Percentiles rank a stretch among this genome's conserved stretches.
These are phyloP conservation scores for Bombylius major DNA, from an alignment of 2,888 invertebrate species.

Conservation along the genomic window DNA sequence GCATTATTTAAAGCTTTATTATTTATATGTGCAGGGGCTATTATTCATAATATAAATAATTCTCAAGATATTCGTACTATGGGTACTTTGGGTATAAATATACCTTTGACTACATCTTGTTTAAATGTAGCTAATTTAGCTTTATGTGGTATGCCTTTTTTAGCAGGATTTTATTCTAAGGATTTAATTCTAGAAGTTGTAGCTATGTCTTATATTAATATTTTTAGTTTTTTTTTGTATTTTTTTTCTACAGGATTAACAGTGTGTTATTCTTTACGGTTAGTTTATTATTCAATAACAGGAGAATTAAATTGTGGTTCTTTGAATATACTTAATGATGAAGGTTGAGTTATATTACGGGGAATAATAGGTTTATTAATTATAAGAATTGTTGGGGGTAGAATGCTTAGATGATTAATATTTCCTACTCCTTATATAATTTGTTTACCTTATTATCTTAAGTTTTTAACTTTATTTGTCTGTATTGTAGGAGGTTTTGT, in stretches of 20 bases:
- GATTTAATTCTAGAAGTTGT: conserved; percentile 49
- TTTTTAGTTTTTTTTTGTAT: conserved; percentile 42
- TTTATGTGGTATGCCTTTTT: conserved; percentile 51
- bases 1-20: conserved; percentile 64
- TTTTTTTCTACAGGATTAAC: conserved; percentile 45
- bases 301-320: conserved; percentile 37
- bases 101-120: conserved; percentile 39
- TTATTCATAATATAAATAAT: conserved; percentile 52
- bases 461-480: conserved; percentile 42
- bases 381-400: conserved; percentile 39
- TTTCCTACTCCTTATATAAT: conserved; percentile 42
- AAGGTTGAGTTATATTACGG: conserved; percentile 39
- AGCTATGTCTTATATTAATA: conserved; percentile 41
- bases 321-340: conserved; percentile 41
- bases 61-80: conserved; percentile 56
- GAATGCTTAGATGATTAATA: conserved; percentile 43
- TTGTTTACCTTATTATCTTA: conserved; percentile 41
- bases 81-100: conserved; percentile 38
- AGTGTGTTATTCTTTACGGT: conserved; percentile 43
- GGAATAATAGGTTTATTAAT: conserved; percentile 30
- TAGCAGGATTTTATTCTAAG: conserved; percentile 53
- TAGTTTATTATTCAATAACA: conserved; percentile 43
- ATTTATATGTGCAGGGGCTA: conserved; percentile 56
- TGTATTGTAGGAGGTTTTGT: conserved; percentile 35
- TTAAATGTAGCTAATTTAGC: conserved; percentile 47